Percentiles rank a stretch among this genome's conserved stretches.
phyloP scores from a whole-genome alignment of 2,888 invertebrate genomes.

The Lepas anatifera region DNA sequence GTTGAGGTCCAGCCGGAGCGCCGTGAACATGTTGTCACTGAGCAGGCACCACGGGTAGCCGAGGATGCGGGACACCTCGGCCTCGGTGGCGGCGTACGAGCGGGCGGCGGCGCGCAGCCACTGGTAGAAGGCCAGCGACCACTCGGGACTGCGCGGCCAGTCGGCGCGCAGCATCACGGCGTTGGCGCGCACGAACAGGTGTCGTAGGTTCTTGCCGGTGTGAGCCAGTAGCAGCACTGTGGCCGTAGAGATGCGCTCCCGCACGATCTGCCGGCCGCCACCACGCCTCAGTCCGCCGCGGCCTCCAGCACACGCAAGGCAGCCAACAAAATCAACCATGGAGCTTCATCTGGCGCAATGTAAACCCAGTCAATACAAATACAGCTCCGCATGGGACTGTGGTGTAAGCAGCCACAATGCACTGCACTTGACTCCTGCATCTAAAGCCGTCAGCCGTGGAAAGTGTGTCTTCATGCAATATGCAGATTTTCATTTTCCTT shows the following conservation, averaged over 20 bases:
- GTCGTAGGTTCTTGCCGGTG: constrained; percentile 47
- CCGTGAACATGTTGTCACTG: constrained; percentile 33
- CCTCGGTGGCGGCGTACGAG: constrained; percentile 51
- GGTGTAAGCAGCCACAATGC: no score
- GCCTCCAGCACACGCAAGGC: no score
- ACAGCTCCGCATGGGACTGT: no score
- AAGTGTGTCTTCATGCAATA: no score
- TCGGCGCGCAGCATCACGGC: constrained; percentile 47
- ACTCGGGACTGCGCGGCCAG: constrained; percentile 39
- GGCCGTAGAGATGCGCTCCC: constrained; percentile 63
- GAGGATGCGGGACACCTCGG: constrained; percentile 54
- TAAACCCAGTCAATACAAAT: no score
- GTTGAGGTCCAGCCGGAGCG: constrained; percentile 21
- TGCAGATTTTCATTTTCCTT: no score
- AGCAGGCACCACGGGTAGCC: constrained; percentile 48
- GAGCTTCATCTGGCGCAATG: no score
- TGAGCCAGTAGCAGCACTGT: constrained; percentile 57
- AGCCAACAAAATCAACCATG: no score
- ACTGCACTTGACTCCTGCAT: no score
- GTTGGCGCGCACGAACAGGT: constrained; percentile 53
- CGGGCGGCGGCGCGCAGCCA: constrained; percentile 51
- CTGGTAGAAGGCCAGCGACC: constrained; percentile 50
- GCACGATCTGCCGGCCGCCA: constrained; percentile 42
- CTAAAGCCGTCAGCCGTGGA: no score
- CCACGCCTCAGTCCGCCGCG: constrained; percentile 9